Base-by-base conservation (phyloP, 2,888 invertebrate genomes). In the Cotesia congregata region DNA sequence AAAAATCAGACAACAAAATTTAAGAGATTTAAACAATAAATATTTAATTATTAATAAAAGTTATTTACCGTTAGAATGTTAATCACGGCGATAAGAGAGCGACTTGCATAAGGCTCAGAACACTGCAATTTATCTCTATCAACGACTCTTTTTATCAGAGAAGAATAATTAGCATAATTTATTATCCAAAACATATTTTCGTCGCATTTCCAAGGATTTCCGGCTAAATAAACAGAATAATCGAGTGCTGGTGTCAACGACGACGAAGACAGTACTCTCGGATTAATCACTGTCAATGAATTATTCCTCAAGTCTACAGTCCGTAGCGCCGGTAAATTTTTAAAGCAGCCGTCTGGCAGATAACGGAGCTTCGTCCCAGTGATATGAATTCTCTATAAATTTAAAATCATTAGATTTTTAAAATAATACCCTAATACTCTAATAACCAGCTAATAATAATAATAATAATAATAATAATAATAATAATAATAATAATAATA, bases 201-300 rank as follows among this genome's bases (percentile, higher is more conserved):
- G 82, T 91, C 93, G 84, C 92, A 96, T 88, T 92, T 93, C 94
- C 93, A 93, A 85, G 92, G 90, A 87, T 94, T 93, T 86, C 93
- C 91, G 77, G 90, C 89, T 38, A 93, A 88, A 84, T 90, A 90
- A 60, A 92, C 86, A 5, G 88, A 84, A 69, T 50, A 50, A 50
- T 50, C 50, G 50, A 50, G 50, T 50, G 50, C 4, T 4, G 7
- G 50, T 50, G 12, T 50, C 50, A 90, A 87, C 60, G 93, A 83
- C 0, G 85, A 85, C 5, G 78, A 39, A 6, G 91, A 90, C 6
- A 93, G 82, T 50, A 90, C 82, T 0, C 85, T 82, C 0, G 88
- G 86, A 78, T 90, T 90, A 81, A 93, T 90, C 59, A 90, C 90
- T 65, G 89, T 86, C 69, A 93, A 84, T 78, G 86, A 87, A 82